Percentiles rank a stretch among this genome's conserved stretches.
phyloP scores from a whole-genome alignment of 2,888 invertebrate genomes.

The Cataglyphis livida region DNA sequence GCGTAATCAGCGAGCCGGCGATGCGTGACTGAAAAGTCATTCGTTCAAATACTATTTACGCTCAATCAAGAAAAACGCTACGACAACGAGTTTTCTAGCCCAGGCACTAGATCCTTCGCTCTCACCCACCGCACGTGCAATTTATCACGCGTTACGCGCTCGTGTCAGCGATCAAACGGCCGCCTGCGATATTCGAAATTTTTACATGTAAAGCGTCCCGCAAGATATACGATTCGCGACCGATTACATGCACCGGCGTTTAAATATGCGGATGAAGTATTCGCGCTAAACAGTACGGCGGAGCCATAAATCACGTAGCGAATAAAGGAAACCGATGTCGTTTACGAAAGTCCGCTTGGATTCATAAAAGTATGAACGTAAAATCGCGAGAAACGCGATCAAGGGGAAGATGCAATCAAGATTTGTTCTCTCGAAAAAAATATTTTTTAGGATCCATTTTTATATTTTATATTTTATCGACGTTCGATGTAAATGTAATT shows the following conservation, averaged over 20 bases:
- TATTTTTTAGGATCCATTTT: neutral
- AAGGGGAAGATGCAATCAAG: neutral
- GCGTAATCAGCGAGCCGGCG: conserved; percentile 15
- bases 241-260: conserved; percentile 39
- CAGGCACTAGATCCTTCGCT: neutral
- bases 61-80: neutral
- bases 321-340: conserved; percentile 13
- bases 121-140: conserved; percentile 26
- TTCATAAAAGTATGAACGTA: conserved; percentile 2
- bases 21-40: conserved; percentile 32
- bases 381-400: neutral
- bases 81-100: conserved; percentile 25
- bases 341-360: neutral
- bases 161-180: conserved; percentile 48
- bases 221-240: conserved; percentile 51
- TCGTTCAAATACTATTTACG: conserved; percentile 1
- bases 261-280: conserved; percentile 35
- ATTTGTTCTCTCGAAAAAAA: neutral
- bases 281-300: conserved; percentile 18
- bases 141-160: conserved; percentile 44
- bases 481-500: neutral
- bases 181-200: conserved; percentile 41
- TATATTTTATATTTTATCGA: neutral
- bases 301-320: conserved; percentile 18
- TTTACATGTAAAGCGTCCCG: conserved; percentile 47